Conservation (phyloP, 1,140 invertebrate genomes). For the Drosophila oshimai region DNA sequence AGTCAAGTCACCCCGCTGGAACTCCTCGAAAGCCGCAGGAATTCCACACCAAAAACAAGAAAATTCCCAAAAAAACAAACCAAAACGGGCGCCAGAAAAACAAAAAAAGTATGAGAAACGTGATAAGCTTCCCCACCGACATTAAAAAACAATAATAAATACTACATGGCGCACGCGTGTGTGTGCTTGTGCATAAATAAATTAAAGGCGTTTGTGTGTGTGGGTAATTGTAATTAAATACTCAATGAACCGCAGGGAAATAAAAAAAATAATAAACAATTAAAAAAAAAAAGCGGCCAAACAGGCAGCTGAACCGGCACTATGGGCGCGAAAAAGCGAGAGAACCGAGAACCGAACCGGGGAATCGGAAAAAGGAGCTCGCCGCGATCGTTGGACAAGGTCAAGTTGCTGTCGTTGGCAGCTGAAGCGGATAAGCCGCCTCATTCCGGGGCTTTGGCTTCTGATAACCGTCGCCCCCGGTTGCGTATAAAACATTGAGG, state of each 20-base stretch:
- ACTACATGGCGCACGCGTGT: not conserved
- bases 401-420: constrained; percentile 42
- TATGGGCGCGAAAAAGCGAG: not conserved
- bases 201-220: constrained; percentile 38
- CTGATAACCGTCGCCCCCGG: constrained; percentile 26
- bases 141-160: constrained; percentile 12
- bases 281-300: constrained; percentile 52
- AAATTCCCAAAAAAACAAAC: constrained; percentile 49
- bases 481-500: constrained; percentile 60
- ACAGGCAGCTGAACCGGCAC: constrained; percentile 64
- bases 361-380: constrained; percentile 37
- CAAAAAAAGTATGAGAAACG: constrained; percentile 49
- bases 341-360: not conserved
- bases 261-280: not conserved
- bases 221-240: constrained; percentile 66
- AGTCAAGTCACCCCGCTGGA: constrained; percentile 19
- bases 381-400: constrained; percentile 50
- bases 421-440: constrained; percentile 57
- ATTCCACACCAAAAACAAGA: constrained; percentile 32
- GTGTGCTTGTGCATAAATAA: constrained; percentile 22
- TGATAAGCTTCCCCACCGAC: constrained; percentile 49
- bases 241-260: constrained; percentile 75
- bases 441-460: constrained; percentile 31
- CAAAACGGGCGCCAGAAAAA: constrained; percentile 12
- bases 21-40: constrained; percentile 32